Conservation (phyloP, 2,888 invertebrate genomes). For the Drosophila merina region DNA sequence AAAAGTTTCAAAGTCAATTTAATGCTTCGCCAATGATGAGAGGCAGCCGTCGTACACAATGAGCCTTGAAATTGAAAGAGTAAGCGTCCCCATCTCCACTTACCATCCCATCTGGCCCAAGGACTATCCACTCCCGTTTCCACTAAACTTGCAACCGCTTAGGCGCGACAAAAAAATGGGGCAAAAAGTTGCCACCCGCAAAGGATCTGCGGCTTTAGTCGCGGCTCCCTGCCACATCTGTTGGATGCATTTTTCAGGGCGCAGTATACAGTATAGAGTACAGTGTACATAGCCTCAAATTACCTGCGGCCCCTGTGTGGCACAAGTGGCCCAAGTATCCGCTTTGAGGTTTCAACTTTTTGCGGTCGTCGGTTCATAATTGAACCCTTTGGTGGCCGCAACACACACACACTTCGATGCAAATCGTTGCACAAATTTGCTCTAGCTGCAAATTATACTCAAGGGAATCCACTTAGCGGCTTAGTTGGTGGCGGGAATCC, state of each 20-base stretch:
- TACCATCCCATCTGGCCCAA: neutral
- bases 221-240: slow-evolving; percentile 17
- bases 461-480: slow-evolving; percentile 42
- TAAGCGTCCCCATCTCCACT: slow-evolving; percentile 13
- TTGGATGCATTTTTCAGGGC: slow-evolving; percentile 36
- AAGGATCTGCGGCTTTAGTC: slow-evolving; percentile 21
- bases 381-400: slow-evolving; percentile 65
- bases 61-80: slow-evolving; percentile 69
- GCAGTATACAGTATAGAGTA: slow-evolving; percentile 4
- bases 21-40: slow-evolving; percentile 64
- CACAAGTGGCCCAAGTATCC: slow-evolving; percentile 44
- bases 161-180: slow-evolving; percentile 47
- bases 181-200: slow-evolving; percentile 16
- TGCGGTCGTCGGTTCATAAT: slow-evolving; percentile 62
- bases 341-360: slow-evolving; percentile 49
- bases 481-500: slow-evolving; percentile 7
- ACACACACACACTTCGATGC: slow-evolving; percentile 3
- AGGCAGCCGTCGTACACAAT: slow-evolving; percentile 53
- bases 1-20: slow-evolving; percentile 75
- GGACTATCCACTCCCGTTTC: slow-evolving; percentile 9
- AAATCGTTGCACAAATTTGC: slow-evolving; percentile 59
- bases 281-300: slow-evolving; percentile 32
- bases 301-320: slow-evolving; percentile 34
- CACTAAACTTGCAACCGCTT: slow-evolving; percentile 51
- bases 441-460: slow-evolving; percentile 59